Evolutionary conservation across 2,113 vertebrate genomes (phyloP), one percentile per base, ranked within the genome.

Genomic region (Petaurus breviceps): DNA sequence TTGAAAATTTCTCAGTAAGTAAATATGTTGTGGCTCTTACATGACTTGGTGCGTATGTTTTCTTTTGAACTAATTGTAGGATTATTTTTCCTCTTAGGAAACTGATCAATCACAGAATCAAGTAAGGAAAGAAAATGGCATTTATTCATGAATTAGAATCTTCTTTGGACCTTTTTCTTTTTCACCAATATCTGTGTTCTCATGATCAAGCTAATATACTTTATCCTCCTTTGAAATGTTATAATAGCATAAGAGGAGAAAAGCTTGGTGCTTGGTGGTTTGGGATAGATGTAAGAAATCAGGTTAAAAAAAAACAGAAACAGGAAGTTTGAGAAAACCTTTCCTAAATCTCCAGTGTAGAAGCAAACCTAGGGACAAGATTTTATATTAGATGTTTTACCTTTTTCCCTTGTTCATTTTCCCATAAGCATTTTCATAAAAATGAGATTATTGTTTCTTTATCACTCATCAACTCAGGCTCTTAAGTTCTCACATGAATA

Each of bases 341-440:
- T 92, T 92, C 26, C 57, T 55, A 90, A 51, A 25, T 49, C 50
- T 25, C 47, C 68, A 55, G 84, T 97, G 91, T 94, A 95, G 94
- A 94, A 95, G 52, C 55, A 96, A 92, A 92, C 96, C 94, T 92
- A 53, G 12, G 95, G 23, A 84, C n/a, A 77, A 6, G 37, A 77
- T 77, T 77, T 77, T 43, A 19, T 77, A 77, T 77, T 77, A 84
- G 68, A 96, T 96, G 55, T 97, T 90, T 94, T 31, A 96, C 90
- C 51, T 92, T 77, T 96, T 97, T 97, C 26, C 51, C 52, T 47
- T 94, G 95, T 97, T 97, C 77, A 50, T 61, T 91, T 94, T 93
- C 55, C 57, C 90, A 90, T 31, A 47, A 49, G 12, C 95, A 97
- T 97, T 96, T 97, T 57, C 97, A 96, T 92, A 92, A 96, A 97